Conservation (phyloP, 2,113 vertebrate species). For the Pterocles orientalis region DNA sequence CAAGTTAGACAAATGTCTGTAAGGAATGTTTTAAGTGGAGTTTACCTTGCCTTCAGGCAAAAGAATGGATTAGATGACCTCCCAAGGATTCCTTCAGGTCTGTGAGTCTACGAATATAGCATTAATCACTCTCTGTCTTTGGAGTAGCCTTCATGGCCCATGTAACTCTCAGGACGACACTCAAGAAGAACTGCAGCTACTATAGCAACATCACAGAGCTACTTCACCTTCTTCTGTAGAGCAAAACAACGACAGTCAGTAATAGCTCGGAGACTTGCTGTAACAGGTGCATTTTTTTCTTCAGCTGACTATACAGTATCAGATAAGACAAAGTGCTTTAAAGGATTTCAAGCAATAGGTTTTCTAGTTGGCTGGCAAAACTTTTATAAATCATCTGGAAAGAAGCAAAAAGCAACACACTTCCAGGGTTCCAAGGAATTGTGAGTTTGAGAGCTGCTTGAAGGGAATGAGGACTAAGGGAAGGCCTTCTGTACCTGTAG, state of each 20-base stretch:
- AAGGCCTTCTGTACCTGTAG: background rate
- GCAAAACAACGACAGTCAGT: background rate
- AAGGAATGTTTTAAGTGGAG: background rate
- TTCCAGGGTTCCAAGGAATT: background rate
- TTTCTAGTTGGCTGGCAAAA: background rate
- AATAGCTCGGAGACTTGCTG: background rate
- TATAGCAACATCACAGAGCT: background rate
- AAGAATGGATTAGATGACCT: background rate
- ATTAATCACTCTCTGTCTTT: background rate
- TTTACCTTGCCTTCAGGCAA: background rate
- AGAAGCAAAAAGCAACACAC: background rate
- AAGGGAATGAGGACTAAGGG: background rate
- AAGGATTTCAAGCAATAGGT: background rate
- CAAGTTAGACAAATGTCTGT: background rate
- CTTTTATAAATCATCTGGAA: background rate
- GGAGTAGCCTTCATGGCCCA: background rate
- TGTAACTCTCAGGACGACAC: background rate
- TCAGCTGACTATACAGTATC: background rate
- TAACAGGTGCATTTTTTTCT: background rate
- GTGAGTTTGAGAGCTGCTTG: background rate
- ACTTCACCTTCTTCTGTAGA: background rate
- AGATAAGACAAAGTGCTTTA: background rate
- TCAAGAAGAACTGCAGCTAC: background rate
- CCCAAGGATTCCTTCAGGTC: background rate
- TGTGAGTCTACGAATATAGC: background rate